Evolutionary conservation across 2,797 vertebrate genomes (phyloP), one percentile per base, ranked within the genome.

Genomic region (Premnoplex brunnescens): DNA sequence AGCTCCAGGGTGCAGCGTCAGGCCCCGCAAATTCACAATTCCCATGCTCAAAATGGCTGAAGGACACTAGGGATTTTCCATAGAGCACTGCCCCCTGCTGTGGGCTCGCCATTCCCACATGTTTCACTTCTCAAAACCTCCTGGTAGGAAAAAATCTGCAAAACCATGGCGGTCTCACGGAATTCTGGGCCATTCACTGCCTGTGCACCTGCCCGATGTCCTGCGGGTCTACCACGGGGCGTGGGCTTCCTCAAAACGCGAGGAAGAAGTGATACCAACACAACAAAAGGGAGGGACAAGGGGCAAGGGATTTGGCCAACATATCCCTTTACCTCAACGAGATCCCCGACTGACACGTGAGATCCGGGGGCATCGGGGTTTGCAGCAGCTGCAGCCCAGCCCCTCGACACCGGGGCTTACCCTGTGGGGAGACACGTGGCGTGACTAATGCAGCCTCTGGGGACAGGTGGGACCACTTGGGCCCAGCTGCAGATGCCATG

Each of bases 11-110:
- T 37, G 52, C 52, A 6, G 0, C 11, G 6, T 7, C 54, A 64
- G 64, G 51, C 48, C 56, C 52, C 72, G 37, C 6, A 20, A 51
- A 68, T 51, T 72, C 92, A 60, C 32, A 19, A 6, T 36, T 89
- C 43, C 66, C 72, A 13, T 15, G 41, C 59, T 49, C 77, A 94
- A 93, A 76, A 95, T 89, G 80, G 73, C 88, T 54, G 69, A 56
- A 41, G 67, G 62, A 17, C n/a, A 7, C 20, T 5, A 49, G 71
- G 87, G 84, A 94, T 96, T 95, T 85, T 85, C 90, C 97, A 97
- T 92, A 11, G 93, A 93, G 97, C 92, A 96, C 78, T 97, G 96
- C 96, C 97, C 96, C 89, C 96, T 97, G 84, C 96, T 96, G 96
- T 37, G 92, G 36, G 73, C 30, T 88, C 19, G 0, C 63, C 59